Conservation (phyloP, 2,888 invertebrate species). For the Pachliopta kotzebuea region DNA sequence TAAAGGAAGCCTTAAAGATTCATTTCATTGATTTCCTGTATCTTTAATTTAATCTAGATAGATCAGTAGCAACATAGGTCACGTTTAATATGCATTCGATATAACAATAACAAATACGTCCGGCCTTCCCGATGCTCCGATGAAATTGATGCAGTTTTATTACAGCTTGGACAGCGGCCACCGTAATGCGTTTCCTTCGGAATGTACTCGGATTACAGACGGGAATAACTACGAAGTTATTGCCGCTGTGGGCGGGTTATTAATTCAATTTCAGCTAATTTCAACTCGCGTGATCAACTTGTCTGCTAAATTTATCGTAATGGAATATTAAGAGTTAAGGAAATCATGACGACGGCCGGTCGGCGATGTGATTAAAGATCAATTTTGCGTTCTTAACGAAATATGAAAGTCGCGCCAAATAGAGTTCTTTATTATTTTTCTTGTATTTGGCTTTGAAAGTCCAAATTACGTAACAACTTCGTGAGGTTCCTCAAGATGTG, state of each 20-base stretch:
- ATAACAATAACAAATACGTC: conserved; percentile 12
- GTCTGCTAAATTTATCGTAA: not conserved
- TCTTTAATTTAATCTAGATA: no score
- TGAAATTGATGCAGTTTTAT: conserved; percentile 27
- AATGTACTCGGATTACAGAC: conserved; percentile 23
- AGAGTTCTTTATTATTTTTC: no score
- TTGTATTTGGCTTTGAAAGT: no score
- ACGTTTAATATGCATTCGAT: not conserved
- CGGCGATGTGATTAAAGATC: not conserved
- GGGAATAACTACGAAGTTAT: conserved; percentile 27
- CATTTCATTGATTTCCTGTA: no score
- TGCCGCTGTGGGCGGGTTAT: conserved; percentile 14
- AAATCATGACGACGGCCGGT: not conserved
- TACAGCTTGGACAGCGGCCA: conserved; percentile 23
- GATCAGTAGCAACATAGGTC: no score
- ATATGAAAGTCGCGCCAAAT: no score
- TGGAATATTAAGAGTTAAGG: not conserved
- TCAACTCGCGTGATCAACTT: conserved; percentile 3
- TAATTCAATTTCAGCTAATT: conserved; percentile 23
- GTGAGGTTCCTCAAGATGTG: no score
- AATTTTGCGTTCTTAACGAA: no score
- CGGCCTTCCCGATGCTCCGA: conserved; percentile 8
- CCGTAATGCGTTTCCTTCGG: conserved; percentile 23
- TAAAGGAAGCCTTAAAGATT: no score
- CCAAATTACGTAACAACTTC: no score